Evolutionary conservation across 2,888 invertebrate species (phyloP).

Genomic region (Sinhomidia bicolor): DNA sequence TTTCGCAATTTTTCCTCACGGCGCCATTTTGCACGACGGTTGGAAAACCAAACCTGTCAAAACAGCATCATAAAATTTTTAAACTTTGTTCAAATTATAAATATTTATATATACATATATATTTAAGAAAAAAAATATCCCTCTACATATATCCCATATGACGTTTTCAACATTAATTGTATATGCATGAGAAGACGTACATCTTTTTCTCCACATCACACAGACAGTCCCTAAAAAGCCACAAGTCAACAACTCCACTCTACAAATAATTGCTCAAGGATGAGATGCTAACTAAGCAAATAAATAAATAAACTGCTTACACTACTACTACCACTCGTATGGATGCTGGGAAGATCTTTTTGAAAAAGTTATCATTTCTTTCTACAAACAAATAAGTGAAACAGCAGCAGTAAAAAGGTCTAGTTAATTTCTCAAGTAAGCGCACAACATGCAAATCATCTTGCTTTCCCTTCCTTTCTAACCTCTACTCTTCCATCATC

Average conservation of each 20-base stretch:
- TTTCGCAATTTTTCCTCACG: slow-evolving; percentile 98
- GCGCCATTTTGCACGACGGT: slow-evolving; percentile 99
- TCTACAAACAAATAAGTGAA: not conserved
- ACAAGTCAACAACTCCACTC: not conserved
- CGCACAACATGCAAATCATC: slow-evolving; percentile 1
- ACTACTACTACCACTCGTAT: not conserved
- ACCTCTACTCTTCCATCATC: not conserved
- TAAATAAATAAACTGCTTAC: slow-evolving; percentile 33
- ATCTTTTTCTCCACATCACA: slow-evolving; percentile 18
- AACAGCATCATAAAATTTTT: slow-evolving; percentile 14
- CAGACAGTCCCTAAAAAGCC: not conserved
- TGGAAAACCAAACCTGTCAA: slow-evolving; percentile 97
- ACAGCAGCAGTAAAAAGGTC: not conserved
- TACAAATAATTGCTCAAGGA: not conserved
- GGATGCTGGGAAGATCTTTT: not conserved
- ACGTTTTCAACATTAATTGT: not conserved
- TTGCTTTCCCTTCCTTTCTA: not conserved
- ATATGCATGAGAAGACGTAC: not conserved
- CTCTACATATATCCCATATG: not conserved
- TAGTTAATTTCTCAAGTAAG: not conserved
- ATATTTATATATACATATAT: not conserved
- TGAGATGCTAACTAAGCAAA: not conserved
- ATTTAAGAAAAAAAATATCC: no score
- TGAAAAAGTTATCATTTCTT: slow-evolving; percentile 5
- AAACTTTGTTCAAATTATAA: not conserved